phyloP scores from a whole-genome alignment of 2,113 vertebrate genomes.

The Eclectus roratus region DNA sequence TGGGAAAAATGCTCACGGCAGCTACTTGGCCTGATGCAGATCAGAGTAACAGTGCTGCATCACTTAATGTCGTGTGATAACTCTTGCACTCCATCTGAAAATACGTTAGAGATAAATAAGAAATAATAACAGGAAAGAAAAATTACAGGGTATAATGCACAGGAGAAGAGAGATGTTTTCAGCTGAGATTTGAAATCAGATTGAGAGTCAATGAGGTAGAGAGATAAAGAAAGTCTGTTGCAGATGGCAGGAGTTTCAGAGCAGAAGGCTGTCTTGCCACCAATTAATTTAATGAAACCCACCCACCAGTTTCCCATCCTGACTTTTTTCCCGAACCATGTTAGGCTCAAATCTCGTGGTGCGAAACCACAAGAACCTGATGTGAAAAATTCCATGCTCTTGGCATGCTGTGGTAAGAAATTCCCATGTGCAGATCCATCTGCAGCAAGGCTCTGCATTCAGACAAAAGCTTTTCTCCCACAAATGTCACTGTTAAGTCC shows the following conservation, averaged over 20 bases:
- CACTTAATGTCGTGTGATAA: background rate
- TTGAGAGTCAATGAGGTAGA: conserved; percentile 63
- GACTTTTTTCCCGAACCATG: background rate
- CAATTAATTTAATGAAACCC: conserved; percentile 56
- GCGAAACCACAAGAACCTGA: conserved; percentile 32
- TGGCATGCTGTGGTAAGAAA: background rate
- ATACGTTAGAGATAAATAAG: background rate
- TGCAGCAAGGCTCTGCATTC: background rate
- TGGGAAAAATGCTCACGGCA: background rate
- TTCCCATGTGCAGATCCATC: background rate
- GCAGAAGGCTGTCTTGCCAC: conserved; percentile 54
- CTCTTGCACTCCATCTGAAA: background rate
- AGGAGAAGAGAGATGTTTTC: conserved; percentile 53
- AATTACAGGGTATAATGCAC: conserved; percentile 13
- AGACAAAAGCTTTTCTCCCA: background rate
- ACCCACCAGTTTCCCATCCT: conserved; percentile 56
- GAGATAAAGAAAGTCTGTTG: conserved; percentile 59
- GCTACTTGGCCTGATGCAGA: background rate
- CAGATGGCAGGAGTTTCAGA: conserved; percentile 29
- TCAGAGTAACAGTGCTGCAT: background rate
- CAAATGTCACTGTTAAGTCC: background rate
- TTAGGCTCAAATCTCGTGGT: background rate
- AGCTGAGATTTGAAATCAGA: conserved; percentile 57
- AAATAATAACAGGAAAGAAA: conserved; percentile 31
- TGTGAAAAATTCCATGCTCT: conserved; percentile 15